A percentile compares a stretch with the other conserved stretches of the same genome.
Conservation (phyloP, 2,888 invertebrate species). For the Metalampra italica region DNA sequence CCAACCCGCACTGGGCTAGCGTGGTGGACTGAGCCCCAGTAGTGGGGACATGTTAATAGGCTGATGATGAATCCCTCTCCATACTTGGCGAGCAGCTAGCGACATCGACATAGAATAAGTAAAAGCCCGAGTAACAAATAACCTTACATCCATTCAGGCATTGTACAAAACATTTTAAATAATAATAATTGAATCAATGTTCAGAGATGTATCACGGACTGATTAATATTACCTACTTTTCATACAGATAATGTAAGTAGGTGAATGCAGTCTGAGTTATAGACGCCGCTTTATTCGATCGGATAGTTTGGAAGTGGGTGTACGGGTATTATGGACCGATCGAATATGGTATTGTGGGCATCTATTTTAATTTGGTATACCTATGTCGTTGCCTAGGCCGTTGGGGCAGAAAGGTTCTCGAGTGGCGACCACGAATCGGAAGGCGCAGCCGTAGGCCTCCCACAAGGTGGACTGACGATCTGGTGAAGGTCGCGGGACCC, state of each 20-base stretch:
- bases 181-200: constrained; percentile 74
- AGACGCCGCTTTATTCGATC: constrained; percentile 25
- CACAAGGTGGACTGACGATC: too few species aligned
- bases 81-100: constrained; percentile 21
- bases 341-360: neutral
- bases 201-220: constrained; percentile 31
- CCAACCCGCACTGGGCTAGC: too few species aligned
- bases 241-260: constrained; percentile 33
- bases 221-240: constrained; percentile 52
- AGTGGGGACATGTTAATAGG: too few species aligned
- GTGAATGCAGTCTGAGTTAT: constrained; percentile 40
- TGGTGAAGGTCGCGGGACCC: too few species aligned
- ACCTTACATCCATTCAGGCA: constrained; percentile 65
- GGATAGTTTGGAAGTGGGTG: constrained; percentile 24
- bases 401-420: too few species aligned
- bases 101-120: constrained; percentile 58
- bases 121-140: constrained; percentile 67
- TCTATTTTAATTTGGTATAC: neutral
- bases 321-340: constrained; percentile 3
- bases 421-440: too few species aligned
- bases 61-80: constrained; percentile 31
- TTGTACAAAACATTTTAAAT: constrained; percentile 70
- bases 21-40: too few species aligned
- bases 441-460: too few species aligned
- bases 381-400: too few species aligned